These are phyloP conservation scores for Rattus rattus DNA, from an alignment of 2,113 vertebrate species.

Conservation along the genomic window DNA sequence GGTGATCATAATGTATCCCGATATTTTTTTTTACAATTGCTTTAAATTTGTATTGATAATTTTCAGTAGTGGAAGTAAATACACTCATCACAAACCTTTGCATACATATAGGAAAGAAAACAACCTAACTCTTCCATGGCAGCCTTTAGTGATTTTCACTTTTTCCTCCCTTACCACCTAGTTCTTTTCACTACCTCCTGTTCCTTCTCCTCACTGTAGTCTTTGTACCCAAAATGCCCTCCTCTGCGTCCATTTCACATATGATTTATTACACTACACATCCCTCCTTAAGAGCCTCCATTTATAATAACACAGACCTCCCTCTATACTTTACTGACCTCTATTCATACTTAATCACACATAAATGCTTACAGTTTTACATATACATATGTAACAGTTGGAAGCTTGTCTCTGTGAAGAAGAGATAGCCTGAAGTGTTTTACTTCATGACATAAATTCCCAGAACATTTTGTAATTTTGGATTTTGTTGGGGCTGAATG, in stretches of 20 bases:
- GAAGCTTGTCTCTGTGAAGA: not conserved
- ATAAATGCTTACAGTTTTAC: not conserved
- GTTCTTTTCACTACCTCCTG: not conserved
- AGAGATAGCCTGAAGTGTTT: not conserved
- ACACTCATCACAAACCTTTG: not conserved
- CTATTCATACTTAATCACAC: not conserved
- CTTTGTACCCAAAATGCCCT: not conserved
- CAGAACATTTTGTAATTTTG: not conserved
- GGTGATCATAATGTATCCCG: not conserved
- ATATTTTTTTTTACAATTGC: not conserved
- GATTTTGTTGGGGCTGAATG: not conserved
- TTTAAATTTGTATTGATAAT: not conserved
- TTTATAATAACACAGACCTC: not conserved
- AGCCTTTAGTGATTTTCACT: too few relatives aligned
- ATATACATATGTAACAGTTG: not conserved
- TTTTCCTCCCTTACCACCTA: not conserved
- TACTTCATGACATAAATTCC: not conserved
- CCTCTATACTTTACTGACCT: too few relatives aligned
- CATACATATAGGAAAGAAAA: not conserved
- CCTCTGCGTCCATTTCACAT: not conserved
- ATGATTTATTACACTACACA: not conserved
- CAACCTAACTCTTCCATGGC: too few relatives aligned
- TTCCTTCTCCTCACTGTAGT: too few relatives aligned
- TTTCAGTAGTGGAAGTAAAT: not conserved
- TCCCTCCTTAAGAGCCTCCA: not conserved